Percentiles rank a stretch among this genome's conserved stretches.
Evolutionary conservation across 2,113 vertebrate species (phyloP).

Genomic region (Chaetodon trifascialis): DNA sequence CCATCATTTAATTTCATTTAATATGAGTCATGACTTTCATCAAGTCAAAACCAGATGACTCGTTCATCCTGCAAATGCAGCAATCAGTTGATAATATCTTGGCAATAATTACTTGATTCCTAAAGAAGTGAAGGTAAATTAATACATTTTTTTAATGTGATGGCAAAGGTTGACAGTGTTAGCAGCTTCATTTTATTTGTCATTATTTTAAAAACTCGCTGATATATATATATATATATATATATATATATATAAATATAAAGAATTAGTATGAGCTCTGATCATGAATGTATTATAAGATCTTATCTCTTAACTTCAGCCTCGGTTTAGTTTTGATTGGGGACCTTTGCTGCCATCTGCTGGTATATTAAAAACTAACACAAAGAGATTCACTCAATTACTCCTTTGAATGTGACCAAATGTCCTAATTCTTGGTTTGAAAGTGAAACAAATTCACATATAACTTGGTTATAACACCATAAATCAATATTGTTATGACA

Average conservation of each 20-base stretch:
- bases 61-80: too few species aligned
- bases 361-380: constrained; percentile 16
- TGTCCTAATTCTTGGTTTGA: not conserved
- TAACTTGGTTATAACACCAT: too few species aligned
- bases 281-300: not conserved
- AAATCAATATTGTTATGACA: too few species aligned
- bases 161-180: not conserved
- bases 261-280: not conserved
- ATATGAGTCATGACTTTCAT: not conserved
- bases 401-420: not conserved
- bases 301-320: too few species aligned
- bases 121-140: not conserved
- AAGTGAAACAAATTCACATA: not conserved
- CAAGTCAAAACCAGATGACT: not conserved
- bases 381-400: too few species aligned
- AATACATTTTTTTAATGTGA: not conserved
- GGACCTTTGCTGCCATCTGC: constrained; percentile 56
- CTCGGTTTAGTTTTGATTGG: not conserved
- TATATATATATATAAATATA: too few species aligned
- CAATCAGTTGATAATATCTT: too few species aligned
- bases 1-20: not conserved
- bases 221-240: too few species aligned
- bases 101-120: not conserved
- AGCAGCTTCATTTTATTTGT: not conserved
- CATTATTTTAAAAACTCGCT: not conserved